Evolutionary conservation across 2,888 invertebrate genomes (phyloP).

Genomic region (Pemphredon lugubris): DNA sequence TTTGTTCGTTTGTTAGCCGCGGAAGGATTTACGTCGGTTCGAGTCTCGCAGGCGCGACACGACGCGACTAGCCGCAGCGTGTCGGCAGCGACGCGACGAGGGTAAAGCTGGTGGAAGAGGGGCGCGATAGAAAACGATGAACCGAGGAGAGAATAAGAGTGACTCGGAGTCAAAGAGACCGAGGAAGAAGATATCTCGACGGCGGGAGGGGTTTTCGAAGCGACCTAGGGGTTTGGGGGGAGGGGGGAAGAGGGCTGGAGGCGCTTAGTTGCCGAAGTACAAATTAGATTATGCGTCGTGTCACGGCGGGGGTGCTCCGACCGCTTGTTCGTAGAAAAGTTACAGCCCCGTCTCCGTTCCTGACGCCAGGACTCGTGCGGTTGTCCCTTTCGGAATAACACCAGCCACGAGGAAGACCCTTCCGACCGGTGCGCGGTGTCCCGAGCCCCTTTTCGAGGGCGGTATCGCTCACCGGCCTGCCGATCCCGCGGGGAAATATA

Average conservation of each 20-base stretch:
- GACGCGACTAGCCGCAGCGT: constrained; percentile 25
- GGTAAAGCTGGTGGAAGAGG: constrained; percentile 37
- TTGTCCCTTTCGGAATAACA: constrained; percentile 47
- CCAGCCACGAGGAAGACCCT: constrained; percentile 52
- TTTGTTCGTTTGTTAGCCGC: constrained; percentile 69
- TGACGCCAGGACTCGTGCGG: constrained; percentile 48
- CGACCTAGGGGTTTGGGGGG: neutral
- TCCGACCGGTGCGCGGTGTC: constrained; percentile 30
- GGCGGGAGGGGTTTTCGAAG: constrained; percentile 4
- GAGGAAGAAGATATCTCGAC: too few species aligned
- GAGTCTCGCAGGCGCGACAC: constrained; percentile 40
- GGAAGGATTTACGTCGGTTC: constrained; percentile 50
- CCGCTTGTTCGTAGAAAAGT: constrained; percentile 75
- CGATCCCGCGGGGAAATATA: constrained; percentile 69
- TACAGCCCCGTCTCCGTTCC: constrained; percentile 66
- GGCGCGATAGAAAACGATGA: constrained; percentile 19
- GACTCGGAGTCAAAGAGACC: constrained; percentile 9
- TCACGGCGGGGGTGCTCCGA: constrained; percentile 74
- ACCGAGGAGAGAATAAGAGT: constrained; percentile 4
- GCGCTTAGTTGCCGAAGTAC: constrained; percentile 74
- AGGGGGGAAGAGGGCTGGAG: constrained; percentile 30
- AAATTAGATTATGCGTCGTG: constrained; percentile 78
- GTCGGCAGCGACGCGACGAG: constrained; percentile 49
- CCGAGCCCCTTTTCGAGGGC: constrained; percentile 21
- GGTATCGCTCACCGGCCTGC: constrained; percentile 51